These are phyloP conservation scores for Nasua narica DNA, from an alignment of 2,797 vertebrate genomes.

Conservation along the genomic window DNA sequence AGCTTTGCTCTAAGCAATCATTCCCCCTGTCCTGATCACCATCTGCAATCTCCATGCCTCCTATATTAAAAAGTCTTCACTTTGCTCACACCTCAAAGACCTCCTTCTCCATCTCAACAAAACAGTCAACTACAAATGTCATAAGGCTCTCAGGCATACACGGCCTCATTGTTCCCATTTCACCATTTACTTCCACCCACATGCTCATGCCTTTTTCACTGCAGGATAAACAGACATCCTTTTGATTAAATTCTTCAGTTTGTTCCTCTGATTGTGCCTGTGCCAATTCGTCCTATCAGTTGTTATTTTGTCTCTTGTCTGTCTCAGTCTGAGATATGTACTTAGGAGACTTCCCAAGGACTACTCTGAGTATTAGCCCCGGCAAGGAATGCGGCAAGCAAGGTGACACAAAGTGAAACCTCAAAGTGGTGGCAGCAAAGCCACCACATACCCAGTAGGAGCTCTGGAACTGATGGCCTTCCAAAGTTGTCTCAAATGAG, in stretches of 20 bases:
- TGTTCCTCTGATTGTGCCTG: background rate
- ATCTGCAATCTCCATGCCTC: background rate
- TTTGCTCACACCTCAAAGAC: background rate
- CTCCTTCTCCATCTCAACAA: background rate
- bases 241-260: background rate
- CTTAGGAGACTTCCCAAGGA: background rate
- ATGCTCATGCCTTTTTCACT: background rate
- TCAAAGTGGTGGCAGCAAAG: background rate
- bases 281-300: background rate
- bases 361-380: too few relatives aligned
- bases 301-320: background rate
- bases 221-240: background rate
- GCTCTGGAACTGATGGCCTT: background rate
- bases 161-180: background rate
- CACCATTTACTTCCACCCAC: background rate
- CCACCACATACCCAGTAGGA: background rate
- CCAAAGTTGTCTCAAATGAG: background rate
- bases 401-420: background rate
- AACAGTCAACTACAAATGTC: background rate
- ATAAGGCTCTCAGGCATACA: background rate
- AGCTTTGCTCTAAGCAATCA: background rate
- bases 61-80: background rate
- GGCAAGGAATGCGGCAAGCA: background rate
- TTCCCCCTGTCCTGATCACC: background rate
- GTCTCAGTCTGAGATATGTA: background rate